These are phyloP conservation scores for Steatornis caripensis DNA, from an alignment of 2,113 vertebrate species.

Conservation along the genomic window DNA sequence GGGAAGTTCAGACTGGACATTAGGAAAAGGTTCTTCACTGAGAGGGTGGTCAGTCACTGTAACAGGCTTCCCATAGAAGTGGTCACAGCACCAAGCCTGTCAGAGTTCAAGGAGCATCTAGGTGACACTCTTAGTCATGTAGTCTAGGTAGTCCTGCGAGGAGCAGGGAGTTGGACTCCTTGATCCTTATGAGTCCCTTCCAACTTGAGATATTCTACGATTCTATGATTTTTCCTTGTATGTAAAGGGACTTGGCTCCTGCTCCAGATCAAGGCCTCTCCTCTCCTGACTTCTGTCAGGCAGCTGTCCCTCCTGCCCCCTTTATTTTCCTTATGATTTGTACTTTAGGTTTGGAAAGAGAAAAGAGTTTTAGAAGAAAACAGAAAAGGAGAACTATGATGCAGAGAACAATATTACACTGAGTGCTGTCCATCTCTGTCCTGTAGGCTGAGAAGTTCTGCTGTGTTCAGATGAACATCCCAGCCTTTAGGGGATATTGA, in stretches of 20 bases:
- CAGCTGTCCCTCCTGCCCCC: background rate
- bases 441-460: background rate
- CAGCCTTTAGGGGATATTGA: background rate
- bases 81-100: background rate
- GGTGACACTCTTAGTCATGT: background rate
- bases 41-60: background rate
- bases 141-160: background rate
- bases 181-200: background rate
- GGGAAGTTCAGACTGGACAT: background rate
- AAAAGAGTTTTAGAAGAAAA: background rate
- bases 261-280: background rate
- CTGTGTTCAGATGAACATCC: background rate
- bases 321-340: background rate
- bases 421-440: background rate
- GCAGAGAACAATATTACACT: background rate
- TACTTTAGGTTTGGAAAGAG: background rate
- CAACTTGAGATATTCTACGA: background rate
- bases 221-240: background rate
- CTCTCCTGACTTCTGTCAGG: background rate
- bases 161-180: background rate
- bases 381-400: background rate
- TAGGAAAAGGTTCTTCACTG: background rate
- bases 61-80: too few relatives aligned
- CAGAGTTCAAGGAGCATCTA: background rate
- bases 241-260: background rate